phyloP scores from a whole-genome alignment of 2,113 vertebrate species.

The Pedionomus torquatus region DNA sequence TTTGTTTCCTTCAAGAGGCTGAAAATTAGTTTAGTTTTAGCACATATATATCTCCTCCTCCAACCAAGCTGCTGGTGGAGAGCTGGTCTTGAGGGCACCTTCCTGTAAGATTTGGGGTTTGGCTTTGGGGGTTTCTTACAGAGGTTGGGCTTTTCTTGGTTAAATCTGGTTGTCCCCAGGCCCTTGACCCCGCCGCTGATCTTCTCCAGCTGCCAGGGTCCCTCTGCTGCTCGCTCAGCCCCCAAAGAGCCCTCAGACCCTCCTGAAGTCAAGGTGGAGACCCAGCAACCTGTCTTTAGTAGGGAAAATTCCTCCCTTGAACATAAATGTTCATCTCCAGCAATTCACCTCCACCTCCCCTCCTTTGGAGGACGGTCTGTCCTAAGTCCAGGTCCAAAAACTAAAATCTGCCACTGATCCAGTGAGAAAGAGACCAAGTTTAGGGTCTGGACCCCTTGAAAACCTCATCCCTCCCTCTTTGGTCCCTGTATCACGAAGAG shows the following conservation, averaged over 20 bases:
- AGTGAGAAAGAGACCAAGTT: not conserved
- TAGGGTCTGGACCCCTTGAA: not conserved
- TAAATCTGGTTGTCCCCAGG: not conserved
- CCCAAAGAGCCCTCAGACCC: not conserved
- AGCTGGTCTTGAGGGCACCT: not conserved
- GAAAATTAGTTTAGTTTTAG: constrained; percentile 29
- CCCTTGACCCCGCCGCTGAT: not conserved
- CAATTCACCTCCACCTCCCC: not conserved
- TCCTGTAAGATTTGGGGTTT: not conserved
- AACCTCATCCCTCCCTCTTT: not conserved
- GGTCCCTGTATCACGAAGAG: not conserved
- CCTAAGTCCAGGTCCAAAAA: not conserved
- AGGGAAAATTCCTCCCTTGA: not conserved
- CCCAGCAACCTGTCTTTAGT: accelerated
- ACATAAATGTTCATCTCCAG: not conserved
- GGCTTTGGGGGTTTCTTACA: not conserved
- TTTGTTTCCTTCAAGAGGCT: constrained; percentile 42
- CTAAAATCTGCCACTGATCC: not conserved
- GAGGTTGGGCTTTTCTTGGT: not conserved
- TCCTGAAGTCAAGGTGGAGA: not conserved
- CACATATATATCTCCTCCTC: not conserved
- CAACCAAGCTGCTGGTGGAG: not conserved
- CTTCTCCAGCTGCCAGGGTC: not conserved
- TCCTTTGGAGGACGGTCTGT: not conserved
- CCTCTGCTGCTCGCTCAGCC: not conserved